phyloP scores from a whole-genome alignment of 2,888 invertebrate species.

The Siphlonurus alternatus region DNA sequence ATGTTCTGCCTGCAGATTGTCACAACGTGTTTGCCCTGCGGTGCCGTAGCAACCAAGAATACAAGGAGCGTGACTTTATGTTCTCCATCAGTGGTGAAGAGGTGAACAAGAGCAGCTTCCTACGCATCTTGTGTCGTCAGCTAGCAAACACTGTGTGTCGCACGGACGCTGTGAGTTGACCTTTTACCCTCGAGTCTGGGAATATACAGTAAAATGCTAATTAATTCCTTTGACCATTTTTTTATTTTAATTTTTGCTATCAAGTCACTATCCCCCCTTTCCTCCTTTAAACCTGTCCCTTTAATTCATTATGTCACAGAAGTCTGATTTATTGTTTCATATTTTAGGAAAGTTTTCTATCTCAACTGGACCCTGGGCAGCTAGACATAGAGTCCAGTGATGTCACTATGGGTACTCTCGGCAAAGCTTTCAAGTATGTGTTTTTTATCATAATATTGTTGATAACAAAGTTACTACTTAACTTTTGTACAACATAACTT shows the following conservation, averaged over 20 bases:
- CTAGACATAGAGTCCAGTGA: conserved; percentile 80
- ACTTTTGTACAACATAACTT: not conserved
- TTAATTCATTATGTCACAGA: conserved; percentile 2
- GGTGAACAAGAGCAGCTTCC: conserved; percentile 61
- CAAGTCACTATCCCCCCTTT: not conserved
- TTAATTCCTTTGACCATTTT: conserved; percentile 7
- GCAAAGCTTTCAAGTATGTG: conserved; percentile 67
- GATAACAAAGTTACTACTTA: not conserved
- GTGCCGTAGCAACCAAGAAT: conserved; percentile 67
- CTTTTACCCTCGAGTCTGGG: not conserved
- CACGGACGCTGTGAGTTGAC: conserved; percentile 66
- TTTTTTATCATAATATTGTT: not conserved
- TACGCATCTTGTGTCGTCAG: conserved; percentile 69
- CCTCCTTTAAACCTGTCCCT: not conserved
- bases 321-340: conserved; percentile 10
- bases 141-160: conserved; percentile 86
- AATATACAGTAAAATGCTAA: conserved; percentile 3
- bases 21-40: conserved; percentile 81
- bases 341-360: conserved; percentile 62
- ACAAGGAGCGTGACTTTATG: conserved; percentile 74
- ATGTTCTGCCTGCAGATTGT: conserved; percentile 42
- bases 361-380: conserved; percentile 60
- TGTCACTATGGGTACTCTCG: conserved; percentile 67
- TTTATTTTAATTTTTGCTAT: conserved; percentile 8
- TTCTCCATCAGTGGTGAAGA: conserved; percentile 75